These are phyloP conservation scores for Ceratina japonica DNA, from an alignment of 1,140 invertebrate species.

Conservation along the genomic window DNA sequence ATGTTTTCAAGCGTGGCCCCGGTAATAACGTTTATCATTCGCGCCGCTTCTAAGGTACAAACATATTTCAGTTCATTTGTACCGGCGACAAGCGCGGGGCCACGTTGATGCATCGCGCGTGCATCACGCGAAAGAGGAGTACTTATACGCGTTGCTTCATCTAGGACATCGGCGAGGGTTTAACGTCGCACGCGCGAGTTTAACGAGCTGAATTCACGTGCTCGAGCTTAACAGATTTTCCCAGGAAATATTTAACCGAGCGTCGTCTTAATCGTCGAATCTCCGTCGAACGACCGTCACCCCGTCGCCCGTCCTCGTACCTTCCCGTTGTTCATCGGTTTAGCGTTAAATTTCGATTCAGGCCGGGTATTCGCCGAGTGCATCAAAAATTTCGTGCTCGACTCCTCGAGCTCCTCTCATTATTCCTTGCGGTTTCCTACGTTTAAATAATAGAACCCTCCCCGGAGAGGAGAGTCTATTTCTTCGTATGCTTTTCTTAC, in stretches of 20 bases:
- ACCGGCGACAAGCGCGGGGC: conserved; percentile 1
- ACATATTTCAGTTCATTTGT: conserved; percentile 38
- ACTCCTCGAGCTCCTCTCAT: not conserved
- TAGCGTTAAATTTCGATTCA: not conserved
- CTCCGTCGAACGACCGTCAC: not conserved
- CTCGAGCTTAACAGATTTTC: not conserved
- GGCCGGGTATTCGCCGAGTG: no score
- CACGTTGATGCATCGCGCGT: conserved; percentile 21
- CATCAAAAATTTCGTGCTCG: not conserved
- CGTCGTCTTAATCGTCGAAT: not conserved
- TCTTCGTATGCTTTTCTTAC: not conserved
- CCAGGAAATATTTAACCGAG: not conserved
- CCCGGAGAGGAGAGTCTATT: not conserved
- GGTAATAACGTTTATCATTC: conserved; percentile 57
- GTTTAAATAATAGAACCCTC: conserved; percentile 21
- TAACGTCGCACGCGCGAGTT: not conserved
- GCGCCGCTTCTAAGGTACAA: conserved; percentile 9
- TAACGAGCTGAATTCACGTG: not conserved
- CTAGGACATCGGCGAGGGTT: no score
- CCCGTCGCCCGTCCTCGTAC: no score
- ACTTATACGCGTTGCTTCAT: no score
- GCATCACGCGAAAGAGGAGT: no score
- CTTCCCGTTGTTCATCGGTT: no score
- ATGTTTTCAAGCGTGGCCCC: conserved; percentile 45
- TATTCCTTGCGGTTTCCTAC: not conserved